These are phyloP conservation scores for Rutilus rutilus DNA, from an alignment of 2,113 vertebrate species.

Conservation along the genomic window DNA sequence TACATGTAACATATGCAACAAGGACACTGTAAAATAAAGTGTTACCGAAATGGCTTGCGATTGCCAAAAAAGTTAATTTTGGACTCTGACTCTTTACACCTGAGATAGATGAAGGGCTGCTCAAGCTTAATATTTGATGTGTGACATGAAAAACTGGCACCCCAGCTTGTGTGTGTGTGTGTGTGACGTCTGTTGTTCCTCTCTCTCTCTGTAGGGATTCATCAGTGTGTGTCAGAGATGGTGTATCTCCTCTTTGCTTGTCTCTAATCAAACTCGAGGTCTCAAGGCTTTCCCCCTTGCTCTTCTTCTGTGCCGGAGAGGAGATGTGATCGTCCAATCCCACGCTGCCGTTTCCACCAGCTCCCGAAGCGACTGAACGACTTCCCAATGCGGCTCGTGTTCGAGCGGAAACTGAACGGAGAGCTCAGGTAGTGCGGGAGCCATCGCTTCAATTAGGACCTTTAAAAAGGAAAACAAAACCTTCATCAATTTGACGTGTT, in stretches of 20 bases:
- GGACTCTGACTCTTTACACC: background rate
- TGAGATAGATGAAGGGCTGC: background rate
- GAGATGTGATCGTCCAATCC: background rate
- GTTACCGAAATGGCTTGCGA: background rate
- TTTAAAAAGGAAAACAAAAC: background rate
- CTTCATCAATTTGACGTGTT: background rate
- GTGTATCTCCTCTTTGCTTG: background rate
- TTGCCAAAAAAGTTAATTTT: background rate
- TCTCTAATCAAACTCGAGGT: conserved; percentile 15
- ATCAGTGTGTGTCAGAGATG: conserved; percentile 43
- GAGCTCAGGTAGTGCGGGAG: background rate
- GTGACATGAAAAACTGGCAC: background rate
- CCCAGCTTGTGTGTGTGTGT: background rate
- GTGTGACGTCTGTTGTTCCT: conserved; percentile 9
- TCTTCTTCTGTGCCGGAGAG: conserved; percentile 8
- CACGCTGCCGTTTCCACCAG: background rate
- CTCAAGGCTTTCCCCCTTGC: conserved; percentile 2
- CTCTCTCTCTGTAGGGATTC: conserved; percentile 64
- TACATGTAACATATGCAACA: no score
- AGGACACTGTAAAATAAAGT: no score
- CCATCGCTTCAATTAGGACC: background rate
- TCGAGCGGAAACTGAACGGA: no score
- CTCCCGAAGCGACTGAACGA: background rate
- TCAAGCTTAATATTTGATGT: conserved; percentile 12
- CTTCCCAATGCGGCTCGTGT: background rate